Evolutionary conservation across 2,888 invertebrate species (phyloP).

Genomic region (Cephus sareptanus): DNA sequence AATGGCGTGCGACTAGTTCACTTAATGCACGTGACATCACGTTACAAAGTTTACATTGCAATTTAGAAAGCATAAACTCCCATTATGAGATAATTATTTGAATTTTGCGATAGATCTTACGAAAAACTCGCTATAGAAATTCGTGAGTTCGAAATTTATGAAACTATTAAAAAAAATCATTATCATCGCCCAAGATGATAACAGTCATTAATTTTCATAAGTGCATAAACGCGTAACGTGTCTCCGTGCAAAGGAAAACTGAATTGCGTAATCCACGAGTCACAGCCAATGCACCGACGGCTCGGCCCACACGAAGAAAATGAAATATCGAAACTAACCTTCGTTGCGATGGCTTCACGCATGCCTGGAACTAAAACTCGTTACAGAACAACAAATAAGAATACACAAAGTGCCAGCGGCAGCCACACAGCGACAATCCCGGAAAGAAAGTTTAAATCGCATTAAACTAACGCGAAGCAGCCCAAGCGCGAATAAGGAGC

Average conservation of each 20-base stretch:
- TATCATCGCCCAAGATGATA: neutral
- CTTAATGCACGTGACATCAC: neutral
- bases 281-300: slow-evolving; percentile 32
- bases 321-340: slow-evolving; percentile 39
- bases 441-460: slow-evolving; percentile 60
- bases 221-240: neutral
- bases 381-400: slow-evolving; percentile 24
- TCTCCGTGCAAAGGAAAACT: neutral
- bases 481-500: neutral
- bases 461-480: slow-evolving; percentile 38
- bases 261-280: neutral
- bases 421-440: slow-evolving; percentile 41
- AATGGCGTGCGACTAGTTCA: neutral
- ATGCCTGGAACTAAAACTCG: slow-evolving; percentile 33
- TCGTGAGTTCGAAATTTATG: neutral
- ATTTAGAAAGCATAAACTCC: neutral
- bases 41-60: neutral
- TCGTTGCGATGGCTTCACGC: slow-evolving; percentile 33
- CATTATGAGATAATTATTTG: neutral
- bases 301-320: neutral
- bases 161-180: neutral
- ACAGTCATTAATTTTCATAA: neutral
- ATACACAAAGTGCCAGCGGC: slow-evolving; percentile 22
- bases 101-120: neutral
- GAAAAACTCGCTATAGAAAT: neutral